Base-by-base conservation (phyloP, 2,113 vertebrate species). In the Pelusios castaneus region DNA sequence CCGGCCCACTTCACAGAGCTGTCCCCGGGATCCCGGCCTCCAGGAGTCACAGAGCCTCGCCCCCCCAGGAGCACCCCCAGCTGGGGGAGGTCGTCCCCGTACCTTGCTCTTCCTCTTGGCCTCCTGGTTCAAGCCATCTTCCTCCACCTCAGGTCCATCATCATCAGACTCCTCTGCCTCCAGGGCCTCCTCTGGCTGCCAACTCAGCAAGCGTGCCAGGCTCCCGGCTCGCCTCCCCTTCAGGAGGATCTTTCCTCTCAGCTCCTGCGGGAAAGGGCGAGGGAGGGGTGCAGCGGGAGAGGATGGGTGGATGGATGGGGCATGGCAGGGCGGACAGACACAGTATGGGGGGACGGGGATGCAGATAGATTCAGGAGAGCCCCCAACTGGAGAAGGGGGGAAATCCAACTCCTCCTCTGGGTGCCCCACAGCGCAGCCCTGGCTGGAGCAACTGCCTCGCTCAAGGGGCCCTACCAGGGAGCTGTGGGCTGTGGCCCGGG, bases 211-310 rank as follows among this genome's bases (percentile, higher is more conserved):
- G 34, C 98, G 98, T 83, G 98, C 97, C 45, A 98, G 91, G 0
- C 97, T 91, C 3, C 96, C 97, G 0, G 99, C 98, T 97, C 99
- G 99, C 97, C 99, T 99, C 54, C 99, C 99, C 95, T 99, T 99
- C 84, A 99, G 93, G 89, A 99, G 92, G 85, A 99, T 98, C 95
- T 99, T 99, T 47, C 98, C 97, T 82, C 97, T 98, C 91, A 99
- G 98, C 27, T 98, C 98, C 99, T 99, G 95, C 3, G 1, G 43
- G 17, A 56, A 41, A 76, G 94, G 89, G 93, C 34, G 4, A 25
- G 9, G 77, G 11, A 10, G 8, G 84, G 12, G 19, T 21, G 24
- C 31, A n/a, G 54, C 4, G 47, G 7, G 47, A 11, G 47, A 8
- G 47, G 47, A 11, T 29, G 24, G 41, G 49, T 2, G 24, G 77